A percentile compares a stretch with the other conserved stretches of the same genome.
These are phyloP conservation scores for Griposia aprilina DNA, from an alignment of 2,888 invertebrate species.

Conservation along the genomic window DNA sequence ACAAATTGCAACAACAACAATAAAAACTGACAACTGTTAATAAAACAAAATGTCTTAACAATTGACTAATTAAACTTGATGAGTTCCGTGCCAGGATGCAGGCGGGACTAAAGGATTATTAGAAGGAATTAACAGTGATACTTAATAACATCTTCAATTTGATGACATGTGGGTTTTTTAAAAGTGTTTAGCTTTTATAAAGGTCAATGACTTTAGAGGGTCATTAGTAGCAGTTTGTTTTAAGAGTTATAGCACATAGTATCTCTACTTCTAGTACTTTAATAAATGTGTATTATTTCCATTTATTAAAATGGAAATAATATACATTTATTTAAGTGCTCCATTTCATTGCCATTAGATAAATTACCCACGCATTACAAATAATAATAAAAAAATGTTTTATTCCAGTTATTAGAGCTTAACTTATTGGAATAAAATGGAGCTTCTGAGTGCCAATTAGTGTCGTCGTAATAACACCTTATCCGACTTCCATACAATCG, in stretches of 20 bases:
- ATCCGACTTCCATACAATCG: constrained; percentile 73
- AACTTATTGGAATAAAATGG: constrained; percentile 10
- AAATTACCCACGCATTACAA: neutral
- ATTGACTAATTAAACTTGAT: constrained; percentile 74
- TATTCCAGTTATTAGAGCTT: neutral
- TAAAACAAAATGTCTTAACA: constrained; percentile 50
- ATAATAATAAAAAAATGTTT: neutral
- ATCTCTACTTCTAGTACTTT: too few relatives aligned
- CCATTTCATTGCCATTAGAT: neutral
- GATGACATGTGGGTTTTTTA: constrained; percentile 51
- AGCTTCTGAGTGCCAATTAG: constrained; percentile 69
- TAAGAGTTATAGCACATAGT: too few relatives aligned
- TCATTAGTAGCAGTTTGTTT: neutral
- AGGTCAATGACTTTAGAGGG: constrained; percentile 37
- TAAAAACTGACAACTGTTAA: constrained; percentile 24
- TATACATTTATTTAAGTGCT: constrained; percentile 8
- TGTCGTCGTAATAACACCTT: constrained; percentile 70
- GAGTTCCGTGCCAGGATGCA: constrained; percentile 76
- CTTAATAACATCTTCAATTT: constrained; percentile 63
- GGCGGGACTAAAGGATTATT: constrained; percentile 79
- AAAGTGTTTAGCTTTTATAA: neutral
- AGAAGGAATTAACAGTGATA: constrained; percentile 67
- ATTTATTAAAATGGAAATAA: too few relatives aligned
- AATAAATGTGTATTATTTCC: too few relatives aligned
- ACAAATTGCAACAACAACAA: neutral